These are phyloP conservation scores for Scaptomyza graminum DNA, from an alignment of 1,140 invertebrate genomes.

Conservation along the genomic window DNA sequence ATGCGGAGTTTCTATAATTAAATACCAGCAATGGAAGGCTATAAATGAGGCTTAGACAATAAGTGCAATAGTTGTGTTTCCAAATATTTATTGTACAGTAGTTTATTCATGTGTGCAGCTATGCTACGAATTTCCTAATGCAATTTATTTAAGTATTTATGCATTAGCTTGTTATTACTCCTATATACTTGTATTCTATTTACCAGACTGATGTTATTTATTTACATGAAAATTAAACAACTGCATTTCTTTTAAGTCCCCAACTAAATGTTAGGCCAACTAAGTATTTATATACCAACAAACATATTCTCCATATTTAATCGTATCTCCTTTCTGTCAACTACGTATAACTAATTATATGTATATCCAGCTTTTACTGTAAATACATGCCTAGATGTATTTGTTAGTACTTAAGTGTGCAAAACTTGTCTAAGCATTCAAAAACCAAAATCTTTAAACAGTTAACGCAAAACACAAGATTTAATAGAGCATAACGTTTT, in stretches of 20 bases:
- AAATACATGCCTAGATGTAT: constrained; percentile 22
- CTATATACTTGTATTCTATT: constrained; percentile 49
- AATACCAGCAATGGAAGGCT: background rate
- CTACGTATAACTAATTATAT: constrained; percentile 1
- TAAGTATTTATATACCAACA: constrained; percentile 49
- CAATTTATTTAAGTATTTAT: constrained; percentile 56
- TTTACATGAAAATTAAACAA: constrained; percentile 51
- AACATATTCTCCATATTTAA: constrained; percentile 30
- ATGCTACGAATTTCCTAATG: constrained; percentile 54
- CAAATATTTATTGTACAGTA: constrained; percentile 20
- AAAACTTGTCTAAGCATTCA: constrained; percentile 60
- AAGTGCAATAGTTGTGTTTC: constrained; percentile 59
- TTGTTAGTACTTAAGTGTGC: constrained; percentile 15
- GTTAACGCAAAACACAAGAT: constrained; percentile 55
- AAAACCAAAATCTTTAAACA: constrained; percentile 58
- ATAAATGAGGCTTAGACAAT: constrained; percentile 73
- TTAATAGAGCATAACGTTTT: constrained; percentile 76
- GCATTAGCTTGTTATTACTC: constrained; percentile 30
- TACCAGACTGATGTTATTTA: constrained; percentile 67
- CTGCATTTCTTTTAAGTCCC: constrained; percentile 42
- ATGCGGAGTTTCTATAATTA: constrained; percentile 66
- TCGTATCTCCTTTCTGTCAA: constrained; percentile 30
- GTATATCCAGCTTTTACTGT: constrained; percentile 18
- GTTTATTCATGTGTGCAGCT: constrained; percentile 14
- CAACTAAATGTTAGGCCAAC: constrained; percentile 46